Conservation (phyloP, 2,113 vertebrate genomes). For the Solea solea region DNA sequence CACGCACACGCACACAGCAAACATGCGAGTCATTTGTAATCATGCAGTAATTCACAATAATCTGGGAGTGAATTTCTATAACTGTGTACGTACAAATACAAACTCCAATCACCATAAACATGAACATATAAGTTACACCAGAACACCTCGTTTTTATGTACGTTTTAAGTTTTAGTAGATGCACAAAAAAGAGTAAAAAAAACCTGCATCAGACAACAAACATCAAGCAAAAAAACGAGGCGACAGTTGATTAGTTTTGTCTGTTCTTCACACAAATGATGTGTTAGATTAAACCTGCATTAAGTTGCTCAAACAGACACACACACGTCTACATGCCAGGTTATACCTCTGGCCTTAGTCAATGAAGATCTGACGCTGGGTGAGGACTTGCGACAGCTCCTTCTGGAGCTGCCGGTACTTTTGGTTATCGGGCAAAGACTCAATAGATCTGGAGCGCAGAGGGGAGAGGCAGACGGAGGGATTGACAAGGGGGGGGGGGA, state of each 20-base stretch:
- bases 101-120: too few species aligned
- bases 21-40: too few species aligned
- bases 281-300: conserved; percentile 22
- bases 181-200: too few species aligned
- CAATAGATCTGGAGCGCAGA: conserved; percentile 94
- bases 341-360: conserved; percentile 94
- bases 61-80: too few species aligned
- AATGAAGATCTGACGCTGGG: conserved; percentile 99
- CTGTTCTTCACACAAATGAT: conserved; percentile 13
- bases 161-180: too few species aligned
- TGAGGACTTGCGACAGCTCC: conserved; percentile 99
- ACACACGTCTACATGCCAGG: conserved; percentile 60
- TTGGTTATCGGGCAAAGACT: conserved; percentile 98
- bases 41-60: too few species aligned
- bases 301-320: conserved; percentile 29
- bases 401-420: conserved; percentile 99
- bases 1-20: too few species aligned
- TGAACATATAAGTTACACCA: too few species aligned
- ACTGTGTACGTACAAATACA: not conserved
- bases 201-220: not conserved
- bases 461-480: conserved; percentile 37
- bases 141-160: too few species aligned
- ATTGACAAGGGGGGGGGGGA: conserved; percentile 2
- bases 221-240: not conserved
- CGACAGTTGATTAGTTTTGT: not conserved